Evolutionary conservation across 2,888 invertebrate genomes (phyloP), one percentile per base, ranked within the genome.

Genomic region (Harpalus rufipes): DNA sequence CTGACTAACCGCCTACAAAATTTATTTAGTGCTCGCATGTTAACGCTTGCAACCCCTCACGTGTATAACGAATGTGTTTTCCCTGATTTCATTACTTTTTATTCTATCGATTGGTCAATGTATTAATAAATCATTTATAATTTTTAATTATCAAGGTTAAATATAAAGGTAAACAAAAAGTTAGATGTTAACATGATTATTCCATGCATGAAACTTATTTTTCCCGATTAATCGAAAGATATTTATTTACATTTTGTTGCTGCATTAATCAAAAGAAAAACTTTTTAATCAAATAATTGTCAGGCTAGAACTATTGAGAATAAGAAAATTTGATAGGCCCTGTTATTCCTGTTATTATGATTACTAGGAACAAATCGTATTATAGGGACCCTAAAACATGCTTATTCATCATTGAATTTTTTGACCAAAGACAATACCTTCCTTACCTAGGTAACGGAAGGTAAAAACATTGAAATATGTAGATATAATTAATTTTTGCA

Each of bases 1-100:
- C 21, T 63, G 68, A 68, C 68, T 68, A 68, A 32, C 68, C 39
- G 65, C 14, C 68, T 63, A 68, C 14, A 68, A 25, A 68, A 68
- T 68, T 68, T 68, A 68, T 68, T 68, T 39, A 68, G 7, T 39
- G 14, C 14, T 39, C 7, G 59, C 18, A 61, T 61, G 59, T 61
- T 61, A 16, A 51, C 44, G 44, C 44, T 12, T 51, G 44, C 44
- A 12, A 51, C 44, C 44, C 44, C 44, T 51, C 44, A 51, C 44
- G 44, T 51, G 44, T 51, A 51, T 51, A 51, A 51, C 12, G 44
- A 51, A 51, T 51, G 10, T 51, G 44, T 51, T 51, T 51, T 51
- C 44, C 44, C 44, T 12, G 44, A 51, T 51, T 51, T 51, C 12
- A 51, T 51, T 51, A 51, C 44, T 51, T 51, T 51, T 51, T 51